Evolutionary conservation across 2,888 invertebrate genomes (phyloP).

Genomic region (Osmoderma eremita): DNA sequence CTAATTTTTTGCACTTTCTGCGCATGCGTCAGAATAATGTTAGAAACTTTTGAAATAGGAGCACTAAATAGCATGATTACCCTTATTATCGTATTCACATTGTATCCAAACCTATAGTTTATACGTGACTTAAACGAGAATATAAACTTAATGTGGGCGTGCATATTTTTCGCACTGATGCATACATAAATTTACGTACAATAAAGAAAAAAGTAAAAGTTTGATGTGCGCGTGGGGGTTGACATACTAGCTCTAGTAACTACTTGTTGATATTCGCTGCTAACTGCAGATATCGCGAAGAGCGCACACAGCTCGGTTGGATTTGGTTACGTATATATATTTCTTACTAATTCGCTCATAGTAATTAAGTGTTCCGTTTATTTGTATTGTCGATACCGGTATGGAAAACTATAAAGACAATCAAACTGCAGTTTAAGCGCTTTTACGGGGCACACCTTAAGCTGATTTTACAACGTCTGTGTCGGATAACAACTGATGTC

Average conservation of each 20-base stretch:
- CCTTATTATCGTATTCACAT: no score
- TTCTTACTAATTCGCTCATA: constrained; percentile 9
- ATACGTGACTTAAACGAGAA: no score
- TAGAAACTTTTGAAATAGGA: no score
- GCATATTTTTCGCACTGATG: not conserved
- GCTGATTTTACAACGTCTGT: constrained; percentile 3
- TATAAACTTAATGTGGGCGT: not conserved
- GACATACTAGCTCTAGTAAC: constrained; percentile 23
- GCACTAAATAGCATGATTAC: no score
- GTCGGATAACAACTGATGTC: constrained; percentile 15
- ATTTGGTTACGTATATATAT: not conserved
- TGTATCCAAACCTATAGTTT: no score
- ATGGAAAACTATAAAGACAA: not conserved
- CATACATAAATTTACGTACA: not conserved
- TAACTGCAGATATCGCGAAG: constrained; percentile 1
- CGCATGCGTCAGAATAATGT: no score
- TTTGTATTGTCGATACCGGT: not conserved
- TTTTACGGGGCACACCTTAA: not conserved
- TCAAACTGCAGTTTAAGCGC: constrained; percentile 2
- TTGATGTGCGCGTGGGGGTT: constrained; percentile 31
- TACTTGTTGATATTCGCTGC: constrained; percentile 29
- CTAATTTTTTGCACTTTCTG: no score
- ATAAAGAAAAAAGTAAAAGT: constrained; percentile 37
- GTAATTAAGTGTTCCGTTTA: constrained; percentile 22
- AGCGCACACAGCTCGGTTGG: not conserved